Percentiles rank a stretch among this genome's conserved stretches.
Conservation (phyloP, 2,797 vertebrate genomes). For the Otus scops region DNA sequence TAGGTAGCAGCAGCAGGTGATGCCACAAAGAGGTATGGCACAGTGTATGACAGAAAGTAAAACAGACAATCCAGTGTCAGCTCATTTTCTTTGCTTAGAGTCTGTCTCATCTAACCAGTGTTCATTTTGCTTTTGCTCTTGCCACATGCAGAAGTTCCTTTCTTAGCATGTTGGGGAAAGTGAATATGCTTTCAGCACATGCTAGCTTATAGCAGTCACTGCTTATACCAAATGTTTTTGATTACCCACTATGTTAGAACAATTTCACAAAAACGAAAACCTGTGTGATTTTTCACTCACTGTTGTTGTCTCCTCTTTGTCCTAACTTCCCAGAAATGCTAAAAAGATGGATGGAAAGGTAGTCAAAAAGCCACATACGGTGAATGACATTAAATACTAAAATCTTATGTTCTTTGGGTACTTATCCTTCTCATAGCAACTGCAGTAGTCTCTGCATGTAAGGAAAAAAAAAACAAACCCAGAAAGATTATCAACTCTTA, state of each 20-base stretch:
- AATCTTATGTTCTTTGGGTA: neutral
- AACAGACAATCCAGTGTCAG: slow-evolving; percentile 45
- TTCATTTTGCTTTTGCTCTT: neutral
- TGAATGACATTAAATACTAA: neutral
- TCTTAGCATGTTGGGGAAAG: neutral
- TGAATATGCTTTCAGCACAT: slow-evolving; percentile 16
- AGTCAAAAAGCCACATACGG: slow-evolving; percentile 45
- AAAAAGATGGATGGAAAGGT: slow-evolving; percentile 62
- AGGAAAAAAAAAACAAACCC: neutral
- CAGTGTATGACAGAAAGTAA: neutral
- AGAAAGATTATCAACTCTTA: neutral
- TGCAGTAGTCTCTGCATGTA: neutral
- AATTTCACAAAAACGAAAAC: neutral
- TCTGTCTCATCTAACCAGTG: neutral
- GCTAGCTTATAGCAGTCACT: neutral
- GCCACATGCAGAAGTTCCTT: slow-evolving; percentile 16
- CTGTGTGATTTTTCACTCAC: slow-evolving; percentile 52
- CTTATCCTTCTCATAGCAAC: neutral
- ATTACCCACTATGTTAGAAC: slow-evolving; percentile 21
- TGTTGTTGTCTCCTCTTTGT: slow-evolving; percentile 67
- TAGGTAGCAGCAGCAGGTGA: slow-evolving; percentile 5
- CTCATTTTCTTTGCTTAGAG: neutral
- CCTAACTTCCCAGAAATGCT: slow-evolving; percentile 67
- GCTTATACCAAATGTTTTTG: neutral
- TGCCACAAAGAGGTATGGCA: neutral